Base-by-base conservation (phyloP, 1,140 invertebrate species). In the Aethina tumida region DNA sequence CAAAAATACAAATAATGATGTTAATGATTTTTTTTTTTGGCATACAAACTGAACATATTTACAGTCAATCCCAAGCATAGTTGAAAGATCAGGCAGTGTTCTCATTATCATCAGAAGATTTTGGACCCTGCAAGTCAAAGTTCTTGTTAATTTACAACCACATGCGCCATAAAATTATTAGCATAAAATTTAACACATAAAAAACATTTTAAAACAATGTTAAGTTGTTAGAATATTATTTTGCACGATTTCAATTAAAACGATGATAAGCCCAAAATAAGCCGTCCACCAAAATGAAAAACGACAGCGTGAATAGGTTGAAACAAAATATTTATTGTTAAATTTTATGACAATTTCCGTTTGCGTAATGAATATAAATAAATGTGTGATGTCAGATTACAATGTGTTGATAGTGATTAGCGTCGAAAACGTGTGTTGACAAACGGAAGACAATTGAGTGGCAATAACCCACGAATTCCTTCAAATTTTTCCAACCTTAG, bases 51-150 rank as follows among this genome's bases (percentile, higher is more conserved):
- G n/a, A 12, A 9, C 14, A 22, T 22, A 20, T 9, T 21, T 21
- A 35, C 10, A 9, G 10, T 25, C 22, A n/a, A n/a, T 35, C 32
- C 42, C 42, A 19, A 38, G 17, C 32, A 39, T 25, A 25, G 20
- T 27, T 29, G 18, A 38, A 29, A 38, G 41, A 31, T 33, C 19
- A 35, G 28, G 41, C 30, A 39, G 42, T 40, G 30, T 15, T 44
- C 31, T 43, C 37, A 38, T 38, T 33, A 39, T 20, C 33, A 37
- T 25, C 16, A 29, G 37, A 35, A 44, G 35, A 26, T 18, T 20
- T 32, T 13, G 21, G 37, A 31, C 38, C 42, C 42, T 44, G 42
- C 21, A 44, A 44, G 42, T 44, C 24, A 40, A 44, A 35, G 19
- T n/a, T 39, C n/a, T 12, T 21, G 28, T 30, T 31, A 39, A 25